Conservation (phyloP, 2,113 vertebrate species). For the Clupea harengus region DNA sequence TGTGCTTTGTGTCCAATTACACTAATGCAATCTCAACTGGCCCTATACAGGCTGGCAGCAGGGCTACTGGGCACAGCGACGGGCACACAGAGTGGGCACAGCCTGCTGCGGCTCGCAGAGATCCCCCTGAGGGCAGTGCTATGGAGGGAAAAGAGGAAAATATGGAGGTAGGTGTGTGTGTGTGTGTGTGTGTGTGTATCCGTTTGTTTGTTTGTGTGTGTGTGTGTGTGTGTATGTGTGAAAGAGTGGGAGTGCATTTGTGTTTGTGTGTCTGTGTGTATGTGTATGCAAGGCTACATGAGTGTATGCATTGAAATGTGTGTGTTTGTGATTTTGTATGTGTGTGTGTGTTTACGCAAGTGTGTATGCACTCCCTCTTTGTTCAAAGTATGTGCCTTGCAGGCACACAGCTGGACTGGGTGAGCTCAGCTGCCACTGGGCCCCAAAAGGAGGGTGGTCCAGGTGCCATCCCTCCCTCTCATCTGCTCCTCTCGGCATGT, state of each 20-base stretch:
- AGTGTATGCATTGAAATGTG: not conserved
- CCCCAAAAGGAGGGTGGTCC: conserved; percentile 61
- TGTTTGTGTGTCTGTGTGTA: not conserved
- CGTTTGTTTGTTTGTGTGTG: conserved; percentile 20
- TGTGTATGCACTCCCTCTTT: conserved; percentile 20
- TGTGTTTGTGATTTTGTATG: not conserved
- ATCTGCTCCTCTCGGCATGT: conserved; percentile 30
- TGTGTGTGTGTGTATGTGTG: conserved; percentile 19
- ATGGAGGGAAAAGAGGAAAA: not conserved
- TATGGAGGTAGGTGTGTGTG: not conserved
- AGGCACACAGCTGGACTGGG: conserved; percentile 71
- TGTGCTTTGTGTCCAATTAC: conserved; percentile 52
- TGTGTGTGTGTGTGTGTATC: conserved; percentile 24
- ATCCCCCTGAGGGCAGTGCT: conserved; percentile 26
- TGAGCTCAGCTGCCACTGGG: conserved; percentile 69
- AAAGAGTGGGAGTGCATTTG: not conserved
- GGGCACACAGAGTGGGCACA: conserved; percentile 35
- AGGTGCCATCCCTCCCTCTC: conserved; percentile 59
- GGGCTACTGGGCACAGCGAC: conserved; percentile 44
- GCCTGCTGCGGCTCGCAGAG: conserved; percentile 49
- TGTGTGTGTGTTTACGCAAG: conserved; percentile 17
- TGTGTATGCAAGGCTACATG: too few relatives aligned
- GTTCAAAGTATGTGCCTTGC: conserved; percentile 55
- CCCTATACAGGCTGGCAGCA: conserved; percentile 43
- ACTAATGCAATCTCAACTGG: conserved; percentile 49